Evolutionary conservation across 2,113 vertebrate genomes (phyloP).

Genomic region (Nesospiza acunhae): DNA sequence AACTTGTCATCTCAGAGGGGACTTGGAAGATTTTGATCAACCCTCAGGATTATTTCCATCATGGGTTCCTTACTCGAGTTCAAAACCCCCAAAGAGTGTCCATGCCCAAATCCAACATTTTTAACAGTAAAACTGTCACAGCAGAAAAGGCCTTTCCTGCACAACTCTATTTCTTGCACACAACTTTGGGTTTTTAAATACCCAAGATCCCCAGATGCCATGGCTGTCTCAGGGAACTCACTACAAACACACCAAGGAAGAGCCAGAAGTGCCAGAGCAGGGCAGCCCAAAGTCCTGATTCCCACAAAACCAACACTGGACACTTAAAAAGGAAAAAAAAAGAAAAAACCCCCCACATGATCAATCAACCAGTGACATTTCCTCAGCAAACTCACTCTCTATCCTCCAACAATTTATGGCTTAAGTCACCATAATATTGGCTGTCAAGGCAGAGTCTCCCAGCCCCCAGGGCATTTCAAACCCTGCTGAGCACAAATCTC

Average conservation of each 20-base stretch:
- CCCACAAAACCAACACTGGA: background rate
- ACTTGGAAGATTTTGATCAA: background rate
- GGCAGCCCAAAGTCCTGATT: background rate
- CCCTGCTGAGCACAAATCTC: constrained; percentile 8
- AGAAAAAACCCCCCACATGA: background rate
- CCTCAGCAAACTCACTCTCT: constrained; percentile 20
- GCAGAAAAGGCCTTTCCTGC: background rate
- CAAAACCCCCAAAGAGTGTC: background rate
- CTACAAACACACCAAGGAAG: background rate
- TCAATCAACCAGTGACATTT: constrained; percentile 51
- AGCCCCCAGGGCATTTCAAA: constrained; percentile 50
- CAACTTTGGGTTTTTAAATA: background rate
- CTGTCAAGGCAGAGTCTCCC: constrained; percentile 44
- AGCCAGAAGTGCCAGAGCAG: background rate
- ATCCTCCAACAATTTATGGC: constrained; percentile 61
- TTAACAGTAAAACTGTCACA: background rate
- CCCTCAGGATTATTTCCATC: background rate
- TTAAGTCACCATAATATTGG: constrained; percentile 58
- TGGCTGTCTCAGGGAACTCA: background rate
- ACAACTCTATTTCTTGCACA: rapidly evolving
- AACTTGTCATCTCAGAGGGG: background rate
- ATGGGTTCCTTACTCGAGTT: background rate
- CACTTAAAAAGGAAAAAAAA: background rate
- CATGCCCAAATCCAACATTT: background rate
- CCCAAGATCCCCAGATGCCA: background rate